Conservation (phyloP, 2,797 vertebrate genomes). For the Sphenopsis melanotis region DNA sequence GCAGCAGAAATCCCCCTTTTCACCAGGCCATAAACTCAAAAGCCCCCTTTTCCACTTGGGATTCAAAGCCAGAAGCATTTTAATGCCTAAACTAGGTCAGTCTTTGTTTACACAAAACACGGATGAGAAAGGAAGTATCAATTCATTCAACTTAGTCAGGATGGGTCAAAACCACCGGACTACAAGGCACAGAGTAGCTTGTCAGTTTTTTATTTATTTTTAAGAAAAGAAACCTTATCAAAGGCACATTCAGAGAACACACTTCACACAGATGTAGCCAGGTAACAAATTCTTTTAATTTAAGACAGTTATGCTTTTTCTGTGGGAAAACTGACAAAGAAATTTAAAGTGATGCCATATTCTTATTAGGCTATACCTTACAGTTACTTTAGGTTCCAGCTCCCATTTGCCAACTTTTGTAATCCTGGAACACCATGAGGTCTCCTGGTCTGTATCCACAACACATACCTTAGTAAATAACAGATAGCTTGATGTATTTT, state of each 20-base stretch:
- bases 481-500: neutral
- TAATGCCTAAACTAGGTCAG: conserved; percentile 53
- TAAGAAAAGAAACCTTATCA: neutral
- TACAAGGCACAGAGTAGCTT: neutral
- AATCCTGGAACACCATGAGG: neutral
- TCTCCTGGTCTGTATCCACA: neutral
- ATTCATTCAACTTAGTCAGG: neutral
- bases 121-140: conserved; percentile 42
- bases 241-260: neutral
- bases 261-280: neutral
- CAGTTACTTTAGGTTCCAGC: neutral
- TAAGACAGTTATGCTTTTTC: neutral
- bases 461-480: neutral
- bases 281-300: neutral
- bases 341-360: neutral
- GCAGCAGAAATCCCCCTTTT: neutral
- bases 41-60: neutral
- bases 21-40: neutral
- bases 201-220: neutral
- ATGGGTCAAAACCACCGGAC: neutral
- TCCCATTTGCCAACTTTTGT: neutral
- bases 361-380: neutral
- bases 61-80: conserved; percentile 41
- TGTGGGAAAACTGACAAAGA: neutral
- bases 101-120: conserved; percentile 60